Base-by-base conservation (phyloP, 2,888 invertebrate genomes). In the Epinotia nisella region DNA sequence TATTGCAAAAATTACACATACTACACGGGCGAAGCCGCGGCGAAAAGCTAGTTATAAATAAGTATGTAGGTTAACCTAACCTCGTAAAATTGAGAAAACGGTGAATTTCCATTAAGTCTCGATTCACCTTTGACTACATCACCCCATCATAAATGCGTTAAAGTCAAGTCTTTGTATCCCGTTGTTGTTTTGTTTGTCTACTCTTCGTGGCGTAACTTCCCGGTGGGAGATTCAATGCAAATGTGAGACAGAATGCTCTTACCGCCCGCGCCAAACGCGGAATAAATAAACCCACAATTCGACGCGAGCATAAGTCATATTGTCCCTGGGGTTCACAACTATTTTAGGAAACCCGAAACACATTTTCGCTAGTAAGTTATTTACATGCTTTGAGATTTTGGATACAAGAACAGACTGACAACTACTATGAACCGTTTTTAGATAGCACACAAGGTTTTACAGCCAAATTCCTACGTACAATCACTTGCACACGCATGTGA, bases 141-240 rank as follows among this genome's bases (percentile, higher is more conserved):
- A n/a, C 13, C n/a, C 4, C n/a, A n/a, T 49, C n/a, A 49, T 49
- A 49, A n/a, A n/a, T 49, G 49, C n/a, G n/a, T 49, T 49, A 49
- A 49, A 49, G 49, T 49, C 7, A 49, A 49, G 49, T n/a, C 49
- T 49, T 49, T n/a, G 49, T 49, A n/a, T 49, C 49, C 49, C n/a
- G n/a, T n/a, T 49, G 49, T 49, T 49, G 49, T 49, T n/a, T n/a
- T 49, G 49, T 49, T 49, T 49, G 49, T n/a, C 49, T 49, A n/a
- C 49, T 49, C n/a, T 49, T 49, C n/a, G n/a, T 49, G 49, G 49
- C n/a, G 49, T 49, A 7, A n/a, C 49, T n/a, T 49, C n/a, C 49
- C 49, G 49, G 49, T 49, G 49, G 49, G 49, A 49, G n/a, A 49
- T n/a, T n/a, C n/a, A 49, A 49, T 49, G n/a, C 49, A 49, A 49